Conservation (phyloP, 2,888 invertebrate species). For the Pelosia muscerda region DNA sequence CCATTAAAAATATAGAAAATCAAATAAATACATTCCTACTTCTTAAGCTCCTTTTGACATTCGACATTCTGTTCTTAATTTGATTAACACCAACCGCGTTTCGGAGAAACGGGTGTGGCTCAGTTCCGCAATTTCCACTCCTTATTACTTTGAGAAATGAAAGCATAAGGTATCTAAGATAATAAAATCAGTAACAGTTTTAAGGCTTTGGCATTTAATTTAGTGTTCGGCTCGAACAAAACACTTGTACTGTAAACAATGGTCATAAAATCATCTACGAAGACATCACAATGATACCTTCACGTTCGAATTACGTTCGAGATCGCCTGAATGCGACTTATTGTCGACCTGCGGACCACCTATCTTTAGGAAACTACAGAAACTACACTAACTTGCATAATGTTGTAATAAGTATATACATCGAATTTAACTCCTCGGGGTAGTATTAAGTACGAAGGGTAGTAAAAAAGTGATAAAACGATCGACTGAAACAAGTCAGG, state of each 20-base stretch:
- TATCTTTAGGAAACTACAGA: neutral
- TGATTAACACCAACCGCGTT: constrained; percentile 1
- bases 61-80: neutral
- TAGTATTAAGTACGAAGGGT: no score
- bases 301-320: neutral
- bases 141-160: constrained; percentile 4
- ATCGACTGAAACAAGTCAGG: neutral
- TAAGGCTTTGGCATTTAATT: neutral
- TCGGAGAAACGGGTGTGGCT: neutral
- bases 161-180: neutral
- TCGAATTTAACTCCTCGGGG: no score
- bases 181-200: neutral
- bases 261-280: neutral
- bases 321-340: neutral
- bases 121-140: neutral
- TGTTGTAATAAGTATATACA: no score
- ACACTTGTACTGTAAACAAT: neutral
- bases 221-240: neutral
- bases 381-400: neutral
- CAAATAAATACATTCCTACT: neutral
- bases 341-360: neutral
- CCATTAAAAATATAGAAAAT: neutral
- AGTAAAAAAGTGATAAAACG: neutral
- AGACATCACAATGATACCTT: neutral
- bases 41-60: neutral